Evolutionary conservation across 1,140 invertebrate species (phyloP).

Genomic region (Zelostemma sp.): DNA sequence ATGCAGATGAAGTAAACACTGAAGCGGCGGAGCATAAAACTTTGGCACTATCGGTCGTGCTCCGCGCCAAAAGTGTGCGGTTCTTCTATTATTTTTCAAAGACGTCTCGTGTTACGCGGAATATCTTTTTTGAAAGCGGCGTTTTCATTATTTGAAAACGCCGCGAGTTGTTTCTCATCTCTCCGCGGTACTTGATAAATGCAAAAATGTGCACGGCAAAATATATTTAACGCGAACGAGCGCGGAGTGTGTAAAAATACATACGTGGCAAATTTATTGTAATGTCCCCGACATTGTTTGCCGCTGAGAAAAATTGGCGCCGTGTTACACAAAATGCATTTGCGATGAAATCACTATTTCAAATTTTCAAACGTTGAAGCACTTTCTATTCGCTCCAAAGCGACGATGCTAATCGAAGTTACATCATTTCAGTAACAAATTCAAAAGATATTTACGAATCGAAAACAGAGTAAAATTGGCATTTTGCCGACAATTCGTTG

Average conservation of each 20-base stretch:
- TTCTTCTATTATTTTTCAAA: conserved; percentile 18
- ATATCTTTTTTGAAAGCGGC: conserved; percentile 16
- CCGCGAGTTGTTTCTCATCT: no score
- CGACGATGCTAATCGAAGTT: background rate
- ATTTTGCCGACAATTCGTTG: conserved; percentile 19
- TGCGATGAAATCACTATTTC: no score
- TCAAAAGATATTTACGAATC: background rate
- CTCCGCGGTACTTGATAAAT: no score
- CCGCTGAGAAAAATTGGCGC: no score
- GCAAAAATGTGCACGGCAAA: no score
- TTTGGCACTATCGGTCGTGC: conserved; percentile 18
- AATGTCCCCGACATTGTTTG: no score
- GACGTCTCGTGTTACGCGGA: background rate
- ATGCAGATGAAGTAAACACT: conserved; percentile 17
- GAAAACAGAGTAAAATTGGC: conserved; percentile 14
- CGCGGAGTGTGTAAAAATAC: no score
- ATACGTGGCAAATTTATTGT: no score
- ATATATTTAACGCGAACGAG: no score
- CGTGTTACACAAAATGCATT: no score
- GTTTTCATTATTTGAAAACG: no score
- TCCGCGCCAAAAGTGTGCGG: conserved; percentile 19
- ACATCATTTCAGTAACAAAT: background rate
- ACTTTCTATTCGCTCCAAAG: background rate
- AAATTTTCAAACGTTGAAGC: background rate
- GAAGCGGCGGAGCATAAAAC: background rate